Base-by-base conservation (phyloP, 64 coral and sea anemone species). In the Porites australiensis region DNA sequence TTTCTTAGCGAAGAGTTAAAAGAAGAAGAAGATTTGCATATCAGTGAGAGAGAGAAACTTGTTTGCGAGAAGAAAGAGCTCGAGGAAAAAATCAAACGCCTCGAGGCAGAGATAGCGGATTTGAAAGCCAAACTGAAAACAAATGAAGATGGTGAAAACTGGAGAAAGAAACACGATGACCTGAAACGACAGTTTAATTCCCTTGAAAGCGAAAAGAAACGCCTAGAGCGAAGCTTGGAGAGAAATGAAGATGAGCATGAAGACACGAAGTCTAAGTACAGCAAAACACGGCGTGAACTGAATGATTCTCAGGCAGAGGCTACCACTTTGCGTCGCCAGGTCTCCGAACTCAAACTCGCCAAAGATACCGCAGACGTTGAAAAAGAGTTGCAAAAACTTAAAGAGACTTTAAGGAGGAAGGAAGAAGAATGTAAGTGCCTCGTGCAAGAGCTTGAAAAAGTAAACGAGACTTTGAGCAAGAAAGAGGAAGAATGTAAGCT, bases 1-100 rank as follows among this genome's bases (percentile, higher is more conserved):
- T 64, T 68, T 68, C 63, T 84, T 3, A 68, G 81, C 18, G 81
- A 84, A 18, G 81, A 84, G 19, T 47, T 84, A 44, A 84, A 84
- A 15, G 81, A 84, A 65, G 81, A 84, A 84, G 81, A 84, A 48
- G 81, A 84, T 13, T 69, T 84, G 45, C 81, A 84, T 19, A 21
- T 63, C 44, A 69, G 3, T 18, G 81, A 84, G 63, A 84, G 15
- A 67, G 63, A 52, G 0, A 84, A 84, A 50, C 62, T 84, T 13
- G 44, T 20, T 9, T 6, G n/a, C 9, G 64, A 84, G 10, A 23
- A 19, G 18, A 69, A 84, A 68, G 81, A 51, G 10, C 6, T 84
- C 18, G 49, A 50, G 8, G 81, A 84, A 45, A 67, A 84, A 45
- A 68, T 84, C 8, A 48, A 45, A 68, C 62, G 44, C 19, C 63